Evolutionary conservation across 1,140 invertebrate genomes (phyloP).

Genomic region (Megalonaias nervosa): DNA sequence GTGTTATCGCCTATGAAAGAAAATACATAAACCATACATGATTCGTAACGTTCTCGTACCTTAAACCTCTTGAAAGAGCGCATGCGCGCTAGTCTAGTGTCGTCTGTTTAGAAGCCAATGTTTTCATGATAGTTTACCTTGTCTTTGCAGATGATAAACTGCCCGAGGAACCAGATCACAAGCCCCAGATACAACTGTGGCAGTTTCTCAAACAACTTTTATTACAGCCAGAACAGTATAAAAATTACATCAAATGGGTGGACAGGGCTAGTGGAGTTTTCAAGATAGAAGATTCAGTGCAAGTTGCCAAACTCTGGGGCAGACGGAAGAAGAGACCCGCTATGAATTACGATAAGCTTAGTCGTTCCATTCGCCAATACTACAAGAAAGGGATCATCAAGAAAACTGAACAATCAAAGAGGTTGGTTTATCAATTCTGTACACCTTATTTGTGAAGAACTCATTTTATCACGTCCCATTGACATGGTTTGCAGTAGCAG

Average conservation of each 20-base stretch:
- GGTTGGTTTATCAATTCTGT: constrained; percentile 99
- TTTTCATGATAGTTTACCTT: constrained; percentile 7
- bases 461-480: too few species aligned
- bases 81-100: not conserved
- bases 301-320: constrained; percentile 96
- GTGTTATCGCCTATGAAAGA: too few species aligned
- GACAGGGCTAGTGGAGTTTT: constrained; percentile 89
- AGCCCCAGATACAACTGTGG: constrained; percentile 92
- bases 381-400: constrained; percentile 99
- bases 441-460: too few species aligned
- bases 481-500: too few species aligned
- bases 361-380: constrained; percentile 97
- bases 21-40: not conserved
- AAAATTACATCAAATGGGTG: constrained; percentile 96
- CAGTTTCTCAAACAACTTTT: constrained; percentile 98
- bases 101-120: not conserved
- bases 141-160: constrained; percentile 2
- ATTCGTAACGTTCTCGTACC: not conserved
- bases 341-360: constrained; percentile 99
- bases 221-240: constrained; percentile 86
- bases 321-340: constrained; percentile 97
- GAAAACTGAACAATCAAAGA: constrained; percentile 97
- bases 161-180: constrained; percentile 39
- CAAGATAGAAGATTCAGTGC: constrained; percentile 99
- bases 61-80: not conserved